Percentiles rank a stretch among this genome's conserved stretches.
Evolutionary conservation across 2,113 vertebrate genomes (phyloP).

Genomic region (Chamaetylas fuelleborni): DNA sequence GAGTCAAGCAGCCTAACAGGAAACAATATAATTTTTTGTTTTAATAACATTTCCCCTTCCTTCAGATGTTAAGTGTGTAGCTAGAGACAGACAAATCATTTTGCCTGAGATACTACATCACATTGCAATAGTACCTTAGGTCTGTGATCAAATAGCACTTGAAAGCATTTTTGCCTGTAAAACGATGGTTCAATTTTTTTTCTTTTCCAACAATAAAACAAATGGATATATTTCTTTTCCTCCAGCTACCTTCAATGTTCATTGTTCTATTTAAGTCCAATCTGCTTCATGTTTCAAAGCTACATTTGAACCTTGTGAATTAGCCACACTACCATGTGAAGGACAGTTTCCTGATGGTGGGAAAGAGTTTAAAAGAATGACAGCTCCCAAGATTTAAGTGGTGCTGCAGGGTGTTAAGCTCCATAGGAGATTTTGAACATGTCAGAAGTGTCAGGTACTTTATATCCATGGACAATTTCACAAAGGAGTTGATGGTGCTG

Average conservation of each 20-base stretch:
- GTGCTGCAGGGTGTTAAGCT: constrained; percentile 37
- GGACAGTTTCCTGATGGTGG: background rate
- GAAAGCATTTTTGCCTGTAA: background rate
- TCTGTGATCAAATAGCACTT: background rate
- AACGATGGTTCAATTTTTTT: background rate
- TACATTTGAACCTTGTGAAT: background rate
- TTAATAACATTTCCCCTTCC: background rate
- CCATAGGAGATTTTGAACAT: background rate
- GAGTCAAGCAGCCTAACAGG: background rate
- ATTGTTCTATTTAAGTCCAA: background rate
- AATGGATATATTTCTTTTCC: background rate
- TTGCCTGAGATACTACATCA: background rate
- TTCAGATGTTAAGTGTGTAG: background rate
- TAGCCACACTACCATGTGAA: background rate
- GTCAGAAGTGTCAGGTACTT: constrained; percentile 53
- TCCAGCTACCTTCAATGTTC: background rate
- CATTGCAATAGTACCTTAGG: background rate
- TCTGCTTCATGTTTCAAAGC: background rate
- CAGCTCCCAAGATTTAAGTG: background rate
- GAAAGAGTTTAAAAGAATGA: constrained; percentile 35
- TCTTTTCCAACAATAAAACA: background rate
- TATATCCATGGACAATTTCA: background rate
- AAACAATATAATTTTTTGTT: background rate
- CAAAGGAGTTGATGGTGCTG: background rate
- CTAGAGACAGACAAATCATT: background rate